Evolutionary conservation across 2,113 vertebrate genomes (phyloP).

Genomic region (Danionella cerebrum): DNA sequence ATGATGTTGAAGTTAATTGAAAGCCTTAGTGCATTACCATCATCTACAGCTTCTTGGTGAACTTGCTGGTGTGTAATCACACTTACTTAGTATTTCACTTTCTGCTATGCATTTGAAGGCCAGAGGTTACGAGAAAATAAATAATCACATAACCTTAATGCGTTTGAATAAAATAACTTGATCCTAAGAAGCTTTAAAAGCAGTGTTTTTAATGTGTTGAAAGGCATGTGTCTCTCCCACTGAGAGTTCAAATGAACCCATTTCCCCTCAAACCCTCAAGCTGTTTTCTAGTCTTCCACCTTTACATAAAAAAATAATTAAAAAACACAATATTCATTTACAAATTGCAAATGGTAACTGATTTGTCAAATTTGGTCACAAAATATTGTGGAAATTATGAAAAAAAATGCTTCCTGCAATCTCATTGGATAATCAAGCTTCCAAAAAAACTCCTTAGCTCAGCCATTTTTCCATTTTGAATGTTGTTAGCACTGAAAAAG

Average conservation of each 20-base stretch:
- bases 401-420: too few species aligned
- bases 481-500: too few species aligned
- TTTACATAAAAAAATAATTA: not conserved
- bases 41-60: not conserved
- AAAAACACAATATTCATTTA: too few species aligned
- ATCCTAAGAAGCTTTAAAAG: slow-evolving; percentile 16
- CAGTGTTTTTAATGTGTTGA: slow-evolving; percentile 16
- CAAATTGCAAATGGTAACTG: too few species aligned
- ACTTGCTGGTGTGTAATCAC: slow-evolving; percentile 3
- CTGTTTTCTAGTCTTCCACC: not conserved
- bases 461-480: too few species aligned
- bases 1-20: not conserved
- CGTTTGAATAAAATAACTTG: slow-evolving; percentile 8
- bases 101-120: not conserved
- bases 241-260: not conserved
- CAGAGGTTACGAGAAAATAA: slow-evolving; percentile 3
- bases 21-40: slow-evolving; percentile 5
- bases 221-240: not conserved
- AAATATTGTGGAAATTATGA: too few species aligned
- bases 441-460: too few species aligned
- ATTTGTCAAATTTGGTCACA: too few species aligned
- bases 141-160: slow-evolving; percentile 18
- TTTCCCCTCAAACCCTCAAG: not conserved
- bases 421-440: too few species aligned
- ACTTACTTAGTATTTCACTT: not conserved